Base-by-base conservation (phyloP, 2,797 vertebrate species). In the Harpagifer antarcticus region DNA sequence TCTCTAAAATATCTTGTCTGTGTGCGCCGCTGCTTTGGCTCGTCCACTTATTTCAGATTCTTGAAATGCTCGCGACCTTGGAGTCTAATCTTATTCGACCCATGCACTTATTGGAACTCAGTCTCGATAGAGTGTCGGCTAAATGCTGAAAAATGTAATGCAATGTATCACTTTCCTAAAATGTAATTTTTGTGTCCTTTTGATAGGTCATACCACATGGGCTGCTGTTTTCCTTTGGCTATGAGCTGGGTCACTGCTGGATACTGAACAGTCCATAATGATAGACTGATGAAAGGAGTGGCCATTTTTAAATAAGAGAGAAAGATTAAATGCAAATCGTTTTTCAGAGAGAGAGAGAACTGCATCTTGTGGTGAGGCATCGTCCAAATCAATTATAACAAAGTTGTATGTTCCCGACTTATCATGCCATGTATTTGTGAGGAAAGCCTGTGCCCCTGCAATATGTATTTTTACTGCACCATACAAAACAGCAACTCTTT, bases 1-100 rank as follows among this genome's bases (percentile, higher is more conserved):
- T 56, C 64, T 82, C 69, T 74, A 52, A 71, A 86, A 81, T 77
- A 78, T 86, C 59, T 83, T 84, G 74, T 87, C 83, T 78, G 76
- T 82, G 78, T 68, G 66, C 27, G 8, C 33, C 70, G 72, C 23
- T 4, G 76, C 74, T 83, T 80, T n/a, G 58, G 75, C 85, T 81
- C 63, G 69, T 76, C 72, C 72, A 73, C 81, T 87, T 79, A 62
- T 88, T 89, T 68, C 70, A 83, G 71, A 72, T 85, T 70, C 87
- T 76, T 66, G 72, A 83, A 91, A 88, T 62, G 61, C 56, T 80
- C 16, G 31, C 67, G 89, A 92, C 91, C 90, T 91, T 92, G 89
- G 86, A 91, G 86, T 89, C 82, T 88, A 92, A 92, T 90, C 86
- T 81, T 80, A 91, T 90, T 88, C 74, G 60, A 91, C 89, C 86